Conservation (phyloP, 2,797 vertebrate species). For the Nyctibius grandis region DNA sequence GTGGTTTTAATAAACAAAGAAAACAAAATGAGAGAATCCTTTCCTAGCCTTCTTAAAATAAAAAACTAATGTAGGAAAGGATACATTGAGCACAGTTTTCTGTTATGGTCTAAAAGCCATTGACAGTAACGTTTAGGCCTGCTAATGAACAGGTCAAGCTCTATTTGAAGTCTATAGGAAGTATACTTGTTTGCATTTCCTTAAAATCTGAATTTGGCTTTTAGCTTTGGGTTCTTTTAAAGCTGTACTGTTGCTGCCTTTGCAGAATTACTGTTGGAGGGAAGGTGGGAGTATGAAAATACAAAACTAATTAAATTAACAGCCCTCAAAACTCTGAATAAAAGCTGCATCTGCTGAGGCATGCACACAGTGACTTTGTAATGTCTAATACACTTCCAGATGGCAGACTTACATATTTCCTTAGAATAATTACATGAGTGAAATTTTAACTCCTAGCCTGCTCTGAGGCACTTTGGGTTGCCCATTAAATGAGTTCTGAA, state of each 20-base stretch:
- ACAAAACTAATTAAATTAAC: conserved; percentile 67
- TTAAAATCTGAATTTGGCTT: not conserved
- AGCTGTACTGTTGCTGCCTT: not conserved
- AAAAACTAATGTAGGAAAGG: not conserved
- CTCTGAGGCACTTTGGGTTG: not conserved
- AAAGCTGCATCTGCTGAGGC: conserved; percentile 65
- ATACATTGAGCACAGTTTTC: not conserved
- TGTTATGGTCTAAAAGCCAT: not conserved
- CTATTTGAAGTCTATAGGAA: not conserved
- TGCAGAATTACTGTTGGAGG: conserved; percentile 34
- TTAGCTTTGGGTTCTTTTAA: conserved; percentile 1
- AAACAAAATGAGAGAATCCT: not conserved
- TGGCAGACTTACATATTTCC: conserved; percentile 58
- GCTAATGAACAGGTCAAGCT: not conserved
- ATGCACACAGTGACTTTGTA: conserved; percentile 47
- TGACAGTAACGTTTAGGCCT: not conserved
- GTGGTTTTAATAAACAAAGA: not conserved
- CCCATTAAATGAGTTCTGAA: not conserved
- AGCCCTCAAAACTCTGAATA: conserved; percentile 56
- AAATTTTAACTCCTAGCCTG: conserved; percentile 52
- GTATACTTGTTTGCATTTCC: not conserved
- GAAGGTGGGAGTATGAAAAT: conserved; percentile 62
- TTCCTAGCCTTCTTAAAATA: not conserved
- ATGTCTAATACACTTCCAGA: conserved; percentile 61
- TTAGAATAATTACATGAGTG: conserved; percentile 37